Conservation (phyloP, 2,888 invertebrate genomes). For the Tineola bisselliella region DNA sequence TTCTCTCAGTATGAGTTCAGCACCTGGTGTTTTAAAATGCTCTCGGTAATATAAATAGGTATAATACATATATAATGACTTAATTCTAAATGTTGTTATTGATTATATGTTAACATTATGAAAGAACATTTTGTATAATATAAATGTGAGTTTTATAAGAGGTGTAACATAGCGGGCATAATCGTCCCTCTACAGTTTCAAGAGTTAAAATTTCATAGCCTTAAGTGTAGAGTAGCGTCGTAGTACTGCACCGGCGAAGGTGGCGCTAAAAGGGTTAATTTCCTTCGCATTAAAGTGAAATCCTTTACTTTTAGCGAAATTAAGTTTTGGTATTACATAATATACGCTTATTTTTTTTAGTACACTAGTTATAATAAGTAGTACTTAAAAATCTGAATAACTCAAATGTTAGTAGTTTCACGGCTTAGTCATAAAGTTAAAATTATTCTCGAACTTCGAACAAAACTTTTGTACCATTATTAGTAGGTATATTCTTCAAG, state of each 20-base stretch:
- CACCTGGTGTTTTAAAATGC: not conserved
- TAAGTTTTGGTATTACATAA: not conserved
- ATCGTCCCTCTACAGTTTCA: not conserved
- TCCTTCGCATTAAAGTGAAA: conserved; percentile 10
- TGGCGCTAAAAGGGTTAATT: conserved; percentile 11
- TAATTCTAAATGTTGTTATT: too few species aligned
- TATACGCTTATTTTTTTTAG: too few species aligned
- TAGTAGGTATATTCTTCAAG: not conserved
- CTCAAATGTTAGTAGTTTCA: not conserved
- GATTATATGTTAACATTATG: too few species aligned
- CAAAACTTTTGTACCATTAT: not conserved
- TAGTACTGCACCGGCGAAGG: not conserved
- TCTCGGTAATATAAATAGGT: too few species aligned
- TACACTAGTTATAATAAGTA: too few species aligned
- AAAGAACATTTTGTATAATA: not conserved
- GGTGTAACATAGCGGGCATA: not conserved
- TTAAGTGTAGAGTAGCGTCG: conserved; percentile 23
- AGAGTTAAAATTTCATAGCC: conserved; percentile 40
- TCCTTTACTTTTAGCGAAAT: conserved; percentile 8
- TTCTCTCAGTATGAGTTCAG: not conserved
- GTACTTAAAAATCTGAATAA: too few species aligned
- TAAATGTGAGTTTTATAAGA: not conserved
- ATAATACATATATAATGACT: too few species aligned
- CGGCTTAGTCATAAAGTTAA: not conserved
- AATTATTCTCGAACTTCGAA: not conserved